Base-by-base conservation (phyloP, 2,888 invertebrate genomes). In the Drosophila prostipennis region DNA sequence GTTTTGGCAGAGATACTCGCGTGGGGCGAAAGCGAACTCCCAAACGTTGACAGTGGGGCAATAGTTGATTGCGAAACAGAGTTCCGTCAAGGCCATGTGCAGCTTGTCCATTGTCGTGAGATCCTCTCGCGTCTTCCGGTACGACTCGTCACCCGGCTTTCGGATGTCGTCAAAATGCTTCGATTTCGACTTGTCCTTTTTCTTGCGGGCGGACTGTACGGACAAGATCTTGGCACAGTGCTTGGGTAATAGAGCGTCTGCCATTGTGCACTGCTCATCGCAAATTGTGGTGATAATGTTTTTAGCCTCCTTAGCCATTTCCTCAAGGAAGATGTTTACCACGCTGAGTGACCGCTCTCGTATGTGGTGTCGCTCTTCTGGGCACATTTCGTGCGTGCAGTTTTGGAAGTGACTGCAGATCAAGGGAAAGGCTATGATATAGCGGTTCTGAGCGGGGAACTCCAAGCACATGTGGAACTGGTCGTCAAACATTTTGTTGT, bases 381-480 rank as follows among this genome's bases (percentile, higher is more conserved):
- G 99, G 84, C 99, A 99, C 86, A 99, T 94, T 91, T 99, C 98
- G 92, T 99, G 99, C 0, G 99, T 98, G 89, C 98, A 98, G 90
- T 98, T 97, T 93, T 98, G 98, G 90, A 99, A 99, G 92, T 99
- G 99, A 76, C 98, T 97, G 92, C 99, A 99, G 80, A 99, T 97
- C 61, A 99, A 93, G 8, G 99, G 99, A 91, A 99, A 99, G 55
- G 99, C 98, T 77, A 99, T 97, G 75, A 99, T 98, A 91, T 97
- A 99, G 43, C 99, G 95, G 92, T 98, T 98, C 92, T 99, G 99
- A 23, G 99, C 98, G 34, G 99, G 99, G 91, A 99, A 98, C 91
- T 99, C 99, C 78, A 99, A 93, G 92, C 99, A 99, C 97, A 98
- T 98, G 89, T 98, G 98, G 91, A 99, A 99, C 92, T 99, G 99